Evolutionary conservation across 2,888 invertebrate species (phyloP).

Genomic region (Tubulanus polymorphus): DNA sequence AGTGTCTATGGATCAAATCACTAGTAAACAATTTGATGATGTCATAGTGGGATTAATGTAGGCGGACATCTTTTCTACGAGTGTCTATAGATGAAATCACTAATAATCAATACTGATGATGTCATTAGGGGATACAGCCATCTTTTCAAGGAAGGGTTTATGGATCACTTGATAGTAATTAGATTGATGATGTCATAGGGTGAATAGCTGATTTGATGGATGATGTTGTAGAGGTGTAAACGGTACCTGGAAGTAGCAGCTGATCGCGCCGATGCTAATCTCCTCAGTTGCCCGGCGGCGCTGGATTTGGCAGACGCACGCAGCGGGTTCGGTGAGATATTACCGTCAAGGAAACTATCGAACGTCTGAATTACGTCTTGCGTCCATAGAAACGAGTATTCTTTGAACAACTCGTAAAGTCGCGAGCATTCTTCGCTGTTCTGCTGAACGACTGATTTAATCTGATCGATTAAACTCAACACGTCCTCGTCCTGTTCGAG

Average conservation of each 20-base stretch:
- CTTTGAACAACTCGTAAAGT: constrained; percentile 39
- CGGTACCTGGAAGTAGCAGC: not conserved
- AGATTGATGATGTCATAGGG: too few species aligned
- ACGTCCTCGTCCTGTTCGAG: constrained; percentile 47
- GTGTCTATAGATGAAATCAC: too few species aligned
- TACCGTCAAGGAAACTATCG: constrained; percentile 44
- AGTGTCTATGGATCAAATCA: too few species aligned
- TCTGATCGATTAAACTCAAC: constrained; percentile 37
- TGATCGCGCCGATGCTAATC: constrained; percentile 26
- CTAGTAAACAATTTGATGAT: too few species aligned
- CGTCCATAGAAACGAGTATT: constrained; percentile 49
- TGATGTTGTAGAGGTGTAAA: too few species aligned
- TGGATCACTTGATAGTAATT: too few species aligned
- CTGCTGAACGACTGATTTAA: constrained; percentile 41
- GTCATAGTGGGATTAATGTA: too few species aligned
- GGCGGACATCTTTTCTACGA: too few species aligned
- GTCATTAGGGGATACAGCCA: too few species aligned
- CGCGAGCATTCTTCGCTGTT: constrained; percentile 49
- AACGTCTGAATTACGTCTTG: constrained; percentile 50
- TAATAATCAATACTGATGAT: too few species aligned
- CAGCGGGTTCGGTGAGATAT: constrained; percentile 43
- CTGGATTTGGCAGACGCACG: constrained; percentile 30
- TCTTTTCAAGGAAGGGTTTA: too few species aligned
- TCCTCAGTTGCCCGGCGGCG: constrained; percentile 26
- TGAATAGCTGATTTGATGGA: too few species aligned